Conservation (phyloP, 92 coral and sea anemone species). For the Zoanthus gigantus region DNA sequence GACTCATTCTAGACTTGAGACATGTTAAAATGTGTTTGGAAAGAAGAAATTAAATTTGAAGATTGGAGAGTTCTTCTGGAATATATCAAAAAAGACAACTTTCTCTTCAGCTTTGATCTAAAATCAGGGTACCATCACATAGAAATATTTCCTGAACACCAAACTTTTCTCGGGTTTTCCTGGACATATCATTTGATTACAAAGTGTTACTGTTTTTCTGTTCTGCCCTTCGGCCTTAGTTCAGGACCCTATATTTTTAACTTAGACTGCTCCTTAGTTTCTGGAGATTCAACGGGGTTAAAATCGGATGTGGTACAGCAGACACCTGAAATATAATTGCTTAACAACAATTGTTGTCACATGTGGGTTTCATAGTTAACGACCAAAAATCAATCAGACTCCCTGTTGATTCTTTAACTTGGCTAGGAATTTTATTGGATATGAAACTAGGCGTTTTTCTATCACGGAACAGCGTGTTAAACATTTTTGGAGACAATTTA, state of each 20-base stretch:
- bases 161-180: slow-evolving; percentile 62
- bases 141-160: slow-evolving; percentile 68
- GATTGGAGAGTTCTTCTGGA: slow-evolving; percentile 50
- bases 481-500: slow-evolving; percentile 18
- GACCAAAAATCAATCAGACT: slow-evolving; percentile 51
- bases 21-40: slow-evolving; percentile 51
- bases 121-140: slow-evolving; percentile 66
- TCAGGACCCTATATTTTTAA: slow-evolving; percentile 68
- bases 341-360: slow-evolving; percentile 28
- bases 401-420: slow-evolving; percentile 50
- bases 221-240: slow-evolving; percentile 62
- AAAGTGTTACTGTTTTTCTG: slow-evolving; percentile 57
- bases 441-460: slow-evolving; percentile 17
- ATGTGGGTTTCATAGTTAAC: slow-evolving; percentile 56
- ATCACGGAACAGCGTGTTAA: slow-evolving; percentile 28
- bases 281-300: slow-evolving; percentile 50
- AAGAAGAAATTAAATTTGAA: slow-evolving; percentile 60
- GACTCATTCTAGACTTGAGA: slow-evolving; percentile 50
- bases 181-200: slow-evolving; percentile 41
- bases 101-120: slow-evolving; percentile 63
- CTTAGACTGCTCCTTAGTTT: slow-evolving; percentile 65
- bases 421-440: slow-evolving; percentile 62
- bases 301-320: slow-evolving; percentile 56
- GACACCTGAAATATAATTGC: background rate
- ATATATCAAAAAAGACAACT: background rate